Conservation (phyloP, 2,797 vertebrate species). For the Siniperca obscura region DNA sequence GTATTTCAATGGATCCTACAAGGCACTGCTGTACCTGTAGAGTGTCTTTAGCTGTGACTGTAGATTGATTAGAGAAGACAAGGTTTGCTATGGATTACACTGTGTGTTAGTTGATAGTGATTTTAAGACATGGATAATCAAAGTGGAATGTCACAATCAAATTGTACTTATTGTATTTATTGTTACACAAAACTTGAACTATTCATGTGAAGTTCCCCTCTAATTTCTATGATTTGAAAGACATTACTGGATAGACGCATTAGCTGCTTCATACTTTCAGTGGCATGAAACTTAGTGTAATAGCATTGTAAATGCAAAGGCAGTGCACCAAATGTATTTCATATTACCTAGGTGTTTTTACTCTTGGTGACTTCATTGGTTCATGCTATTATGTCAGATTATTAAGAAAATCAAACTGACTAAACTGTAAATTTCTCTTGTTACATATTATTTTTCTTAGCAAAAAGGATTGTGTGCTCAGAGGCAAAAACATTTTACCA, state of each 20-base stretch:
- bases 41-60: conserved; percentile 48
- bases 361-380: conserved; percentile 13
- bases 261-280: conserved; percentile 50
- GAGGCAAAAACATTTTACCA: conserved; percentile 49
- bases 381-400: conserved; percentile 25
- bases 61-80: conserved; percentile 50
- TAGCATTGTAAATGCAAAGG: conserved; percentile 64
- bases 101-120: conserved; percentile 60
- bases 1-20: conserved; percentile 44
- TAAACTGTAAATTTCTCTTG: conserved; percentile 20
- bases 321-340: conserved; percentile 49
- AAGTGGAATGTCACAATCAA: conserved; percentile 66
- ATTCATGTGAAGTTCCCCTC: conserved; percentile 31
- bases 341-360: conserved; percentile 34
- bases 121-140: conserved; percentile 66
- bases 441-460: conserved; percentile 44
- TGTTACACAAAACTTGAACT: conserved; percentile 67
- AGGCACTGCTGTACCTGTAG: conserved; percentile 45
- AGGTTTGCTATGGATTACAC: conserved; percentile 59
- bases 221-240: conserved; percentile 40
- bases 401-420: conserved; percentile 22
- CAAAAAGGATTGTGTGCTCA: conserved; percentile 81
- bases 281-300: conserved; percentile 62
- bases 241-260: conserved; percentile 39
- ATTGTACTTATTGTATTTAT: conserved; percentile 51